Percentiles rank a stretch among this genome's conserved stretches.
Conservation (phyloP, 2,797 vertebrate genomes). For the Hyperoplus lanceolatus region DNA sequence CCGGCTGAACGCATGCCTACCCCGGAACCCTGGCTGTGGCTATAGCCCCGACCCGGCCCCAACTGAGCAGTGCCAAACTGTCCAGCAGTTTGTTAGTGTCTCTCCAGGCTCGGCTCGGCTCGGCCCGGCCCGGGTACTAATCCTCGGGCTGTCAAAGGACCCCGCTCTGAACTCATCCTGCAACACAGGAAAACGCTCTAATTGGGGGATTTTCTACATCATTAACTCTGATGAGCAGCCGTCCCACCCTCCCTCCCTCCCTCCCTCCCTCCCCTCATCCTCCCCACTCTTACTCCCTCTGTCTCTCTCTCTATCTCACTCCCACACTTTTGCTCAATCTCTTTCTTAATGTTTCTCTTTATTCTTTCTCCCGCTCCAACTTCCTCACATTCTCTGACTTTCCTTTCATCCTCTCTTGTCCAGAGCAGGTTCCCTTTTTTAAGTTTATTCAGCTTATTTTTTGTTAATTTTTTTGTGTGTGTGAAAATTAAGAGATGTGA, state of each 20-base stretch:
- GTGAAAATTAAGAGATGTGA: neutral
- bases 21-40: constrained; percentile 71
- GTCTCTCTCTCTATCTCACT: constrained; percentile 43
- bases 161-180: constrained; percentile 87
- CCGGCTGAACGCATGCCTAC: constrained; percentile 82
- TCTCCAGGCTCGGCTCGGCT: constrained; percentile 67
- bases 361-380: constrained; percentile 44
- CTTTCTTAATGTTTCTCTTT: constrained; percentile 59
- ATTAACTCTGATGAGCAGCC: constrained; percentile 86
- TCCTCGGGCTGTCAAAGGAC: constrained; percentile 84
- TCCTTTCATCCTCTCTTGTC: constrained; percentile 32
- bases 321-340: constrained; percentile 61
- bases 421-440: constrained; percentile 12
- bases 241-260: constrained; percentile 61
- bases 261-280: constrained; percentile 34
- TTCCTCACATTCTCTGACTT: constrained; percentile 40
- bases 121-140: constrained; percentile 74
- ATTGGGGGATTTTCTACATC: constrained; percentile 91
- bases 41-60: constrained; percentile 64
- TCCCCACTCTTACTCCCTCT: constrained; percentile 35
- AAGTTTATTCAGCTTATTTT: neutral
- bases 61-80: constrained; percentile 76
- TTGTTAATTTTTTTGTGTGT: constrained; percentile 2
- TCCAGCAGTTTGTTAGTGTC: constrained; percentile 79
- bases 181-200: constrained; percentile 88